Conservation (phyloP, 2,888 invertebrate genomes). For the Acanthosepion pharaonis region DNA sequence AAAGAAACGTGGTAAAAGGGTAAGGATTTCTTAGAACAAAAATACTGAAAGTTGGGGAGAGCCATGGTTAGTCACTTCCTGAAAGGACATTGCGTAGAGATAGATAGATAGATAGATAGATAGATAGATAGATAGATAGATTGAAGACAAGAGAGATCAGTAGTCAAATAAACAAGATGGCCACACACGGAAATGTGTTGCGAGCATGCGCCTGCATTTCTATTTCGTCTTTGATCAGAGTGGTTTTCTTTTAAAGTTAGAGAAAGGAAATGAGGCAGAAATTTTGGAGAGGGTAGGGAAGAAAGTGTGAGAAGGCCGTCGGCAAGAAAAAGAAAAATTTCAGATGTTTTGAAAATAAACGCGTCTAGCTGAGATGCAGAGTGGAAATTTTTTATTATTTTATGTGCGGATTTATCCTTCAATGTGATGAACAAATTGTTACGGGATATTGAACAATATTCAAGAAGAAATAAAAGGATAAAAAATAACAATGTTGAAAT, state of each 20-base stretch:
- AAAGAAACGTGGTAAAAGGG: too few species aligned
- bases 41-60: too few species aligned
- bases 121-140: too few species aligned
- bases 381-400: background rate
- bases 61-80: too few species aligned
- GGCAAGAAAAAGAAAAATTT: background rate
- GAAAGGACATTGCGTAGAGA: too few species aligned
- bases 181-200: background rate
- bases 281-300: background rate
- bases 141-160: background rate
- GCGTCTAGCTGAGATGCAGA: background rate
- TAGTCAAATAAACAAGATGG: background rate
- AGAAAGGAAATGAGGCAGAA: constrained; percentile 33
- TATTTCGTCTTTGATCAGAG: background rate
- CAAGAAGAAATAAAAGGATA: background rate
- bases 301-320: background rate
- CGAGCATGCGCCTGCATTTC: background rate
- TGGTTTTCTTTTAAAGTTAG: background rate
- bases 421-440: background rate
- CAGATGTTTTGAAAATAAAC: background rate
- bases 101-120: too few species aligned
- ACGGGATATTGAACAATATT: constrained; percentile 8
- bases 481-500: background rate
- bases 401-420: background rate
- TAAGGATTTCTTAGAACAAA: too few species aligned